Evolutionary conservation across 2,797 vertebrate genomes (phyloP), one percentile per base, ranked within the genome.

Genomic region (Discoglossus pictus): DNA sequence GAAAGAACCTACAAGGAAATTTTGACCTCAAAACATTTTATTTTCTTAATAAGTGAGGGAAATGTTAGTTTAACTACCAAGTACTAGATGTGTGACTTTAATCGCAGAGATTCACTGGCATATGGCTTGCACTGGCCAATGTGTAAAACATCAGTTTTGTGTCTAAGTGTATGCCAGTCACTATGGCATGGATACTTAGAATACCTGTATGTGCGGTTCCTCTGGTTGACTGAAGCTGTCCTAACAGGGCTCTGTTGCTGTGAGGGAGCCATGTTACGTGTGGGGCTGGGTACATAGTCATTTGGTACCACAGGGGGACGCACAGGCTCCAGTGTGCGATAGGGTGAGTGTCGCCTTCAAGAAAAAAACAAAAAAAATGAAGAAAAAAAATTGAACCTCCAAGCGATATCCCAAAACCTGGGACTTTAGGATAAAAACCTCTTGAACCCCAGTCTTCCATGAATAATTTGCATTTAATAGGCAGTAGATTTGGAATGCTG

Each of bases 191-290:
- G 69, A 73, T 58, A 75, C 83, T 88, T 48, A 50, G 38, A 50
- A 86, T 98, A 99, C 96, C 96, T 98, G 97, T 99, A 98, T 68
- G 97, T 99, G 92, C 97, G 96, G 87, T 91, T 98, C 94, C 97
- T 96, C 90, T 98, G 96, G 92, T 96, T 98, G 80, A 98, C 92
- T 64, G 96, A 97, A 85, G 96, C 93, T 82, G 93, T 96, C 89
- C 94, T 92, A 84, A 93, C 94, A 72, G 96, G 96, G 90, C 96
- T 98, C 91, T 95, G 91, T 38, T 86, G 90, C 81, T 91, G 94
- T 74, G 95, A 91, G 65, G 87, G 93, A 82, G 91, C 92, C 89
- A 89, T 89, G 90, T 92, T 95, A 92, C 96, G 95, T 72, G 95
- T 98, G 83, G 97, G 96, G 86, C 97, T 99, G 64, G 92, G 93